Percentiles rank a stretch among this genome's conserved stretches.
Evolutionary conservation across 2,113 vertebrate genomes (phyloP).

Genomic region (Scartelaos histophorus): DNA sequence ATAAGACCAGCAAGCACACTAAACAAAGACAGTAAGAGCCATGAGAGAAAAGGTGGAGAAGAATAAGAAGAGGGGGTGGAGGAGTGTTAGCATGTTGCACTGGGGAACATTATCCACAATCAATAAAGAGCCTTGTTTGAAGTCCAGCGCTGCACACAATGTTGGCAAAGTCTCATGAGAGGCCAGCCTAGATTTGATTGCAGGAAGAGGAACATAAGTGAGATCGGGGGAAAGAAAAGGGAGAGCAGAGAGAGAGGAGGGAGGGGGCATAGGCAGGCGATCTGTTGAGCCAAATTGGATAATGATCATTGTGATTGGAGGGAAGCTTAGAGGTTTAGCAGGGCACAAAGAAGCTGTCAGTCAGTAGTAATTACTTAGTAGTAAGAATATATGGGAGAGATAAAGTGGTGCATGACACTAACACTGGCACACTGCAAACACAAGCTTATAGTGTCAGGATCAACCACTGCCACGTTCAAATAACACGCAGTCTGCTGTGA

Average conservation of each 20-base stretch:
- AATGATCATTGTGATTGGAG: slow-evolving; percentile 63
- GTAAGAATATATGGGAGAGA: background rate
- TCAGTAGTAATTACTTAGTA: slow-evolving; percentile 33
- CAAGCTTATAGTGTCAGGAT: slow-evolving; percentile 47
- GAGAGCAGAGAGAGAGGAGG: slow-evolving; percentile 1
- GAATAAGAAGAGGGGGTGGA: slow-evolving; percentile 26
- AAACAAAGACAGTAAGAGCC: slow-evolving; percentile 50
- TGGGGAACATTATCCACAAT: slow-evolving; percentile 46
- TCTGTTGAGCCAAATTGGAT: slow-evolving; percentile 66
- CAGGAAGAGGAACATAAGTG: slow-evolving; percentile 58
- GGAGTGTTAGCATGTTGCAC: slow-evolving; percentile 40
- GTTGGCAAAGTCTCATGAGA: slow-evolving; percentile 49
- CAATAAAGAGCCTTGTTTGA: slow-evolving; percentile 59
- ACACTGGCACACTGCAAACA: slow-evolving; percentile 32
- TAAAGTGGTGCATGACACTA: slow-evolving; percentile 21
- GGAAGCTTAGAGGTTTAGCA: slow-evolving; percentile 48
- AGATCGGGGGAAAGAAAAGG: slow-evolving; percentile 22
- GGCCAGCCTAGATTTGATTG: slow-evolving; percentile 49
- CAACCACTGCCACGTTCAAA: slow-evolving; percentile 37
- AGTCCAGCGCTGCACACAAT: slow-evolving; percentile 43
- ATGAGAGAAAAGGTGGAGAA: slow-evolving; percentile 32
- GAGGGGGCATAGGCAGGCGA: slow-evolving; percentile 23
- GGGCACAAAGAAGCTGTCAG: slow-evolving; percentile 59
- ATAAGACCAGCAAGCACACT: slow-evolving; percentile 16
- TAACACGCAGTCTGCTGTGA: slow-evolving; percentile 41